Evolutionary conservation across 2,113 vertebrate species (phyloP), one percentile per base, ranked within the genome.

Genomic region (Ptychochromis oligacanthus): DNA sequence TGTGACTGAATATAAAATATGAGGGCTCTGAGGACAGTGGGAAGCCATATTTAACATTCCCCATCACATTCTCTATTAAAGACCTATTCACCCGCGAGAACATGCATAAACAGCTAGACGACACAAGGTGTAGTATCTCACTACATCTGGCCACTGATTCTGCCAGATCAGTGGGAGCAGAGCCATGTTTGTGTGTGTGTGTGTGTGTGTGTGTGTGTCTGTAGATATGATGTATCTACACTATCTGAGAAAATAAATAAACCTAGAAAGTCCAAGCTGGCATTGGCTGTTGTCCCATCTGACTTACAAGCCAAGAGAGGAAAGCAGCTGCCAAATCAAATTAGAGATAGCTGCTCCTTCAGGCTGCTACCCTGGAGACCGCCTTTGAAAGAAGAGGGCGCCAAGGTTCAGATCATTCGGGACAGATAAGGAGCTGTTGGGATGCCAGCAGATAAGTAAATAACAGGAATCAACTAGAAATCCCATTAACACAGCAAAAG

Each of bases 1-100:
- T 52, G 57, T 40, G 24, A 60, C 24, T 65, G 38, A 64, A 36
- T 49, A 76, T 79, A 82, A 92, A 89, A 86, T 79, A 81, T 43
- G 58, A 75, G 34, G 5, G 24, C 56, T 79, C 26, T 11, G 24
- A 59, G 18, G 79, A 80, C 28, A 79, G 49, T 18, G 60, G 59
- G 61, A 81, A 74, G 75, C 57, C 57, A 81, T 76, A 60, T 86
- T 86, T 87, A 57, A 89, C 55, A 88, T 88, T 87, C 75, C 43
- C 38, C 3, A 24, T 82, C 88, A 80, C 55, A 57, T 46, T 79
- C 64, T 20, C 5, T 15, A 40, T 61, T 65, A 22, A 22, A 80
- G 55, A 67, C 31, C 65, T 31, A 52, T 2, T 72, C 5, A 38
- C 11, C 28, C 15, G 38, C 26, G 34, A 24, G 62, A 80, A 49